A percentile compares a stretch with the other conserved stretches of the same genome.
phyloP scores from a whole-genome alignment of 2,797 vertebrate species.

The Microcaecilia unicolor region DNA sequence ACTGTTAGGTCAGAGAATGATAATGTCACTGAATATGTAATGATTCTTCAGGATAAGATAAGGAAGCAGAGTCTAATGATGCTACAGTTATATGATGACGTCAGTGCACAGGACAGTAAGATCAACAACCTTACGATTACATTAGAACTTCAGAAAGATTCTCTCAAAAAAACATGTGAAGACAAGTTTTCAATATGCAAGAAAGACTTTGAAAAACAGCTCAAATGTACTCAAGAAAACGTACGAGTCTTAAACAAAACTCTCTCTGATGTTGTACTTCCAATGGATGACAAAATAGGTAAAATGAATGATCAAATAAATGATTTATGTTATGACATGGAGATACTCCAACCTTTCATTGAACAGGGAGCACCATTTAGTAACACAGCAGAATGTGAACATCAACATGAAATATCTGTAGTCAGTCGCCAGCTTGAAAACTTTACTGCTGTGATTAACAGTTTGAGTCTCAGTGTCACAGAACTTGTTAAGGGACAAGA shows the following conservation, averaged over 20 bases:
- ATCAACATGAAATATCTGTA: constrained; percentile 27
- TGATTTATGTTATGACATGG: constrained; percentile 63
- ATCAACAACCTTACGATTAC: constrained; percentile 50
- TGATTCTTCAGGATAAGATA: constrained; percentile 39
- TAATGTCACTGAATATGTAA: constrained; percentile 39
- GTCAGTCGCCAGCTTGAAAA: constrained; percentile 39
- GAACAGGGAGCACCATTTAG: constrained; percentile 45
- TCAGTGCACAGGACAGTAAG: constrained; percentile 49
- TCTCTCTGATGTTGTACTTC: constrained; percentile 41
- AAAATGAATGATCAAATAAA: constrained; percentile 63
- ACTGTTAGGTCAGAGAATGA: not conserved
- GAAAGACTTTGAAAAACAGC: constrained; percentile 37
- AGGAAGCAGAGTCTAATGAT: constrained; percentile 49
- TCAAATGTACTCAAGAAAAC: constrained; percentile 39
- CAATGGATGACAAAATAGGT: constrained; percentile 46
- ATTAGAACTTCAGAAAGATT: constrained; percentile 37
- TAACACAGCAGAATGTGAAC: constrained; percentile 24
- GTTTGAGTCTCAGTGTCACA: constrained; percentile 33
- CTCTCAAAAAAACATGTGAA: constrained; percentile 38
- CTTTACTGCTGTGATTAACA: constrained; percentile 29
- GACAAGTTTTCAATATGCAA: constrained; percentile 44
- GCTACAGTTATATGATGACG: constrained; percentile 42
- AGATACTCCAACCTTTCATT: constrained; percentile 58
- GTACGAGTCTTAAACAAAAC: constrained; percentile 51
- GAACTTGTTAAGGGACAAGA: constrained; percentile 44